Evolutionary conservation across 2,888 invertebrate genomes (phyloP), one percentile per base, ranked within the genome.

Genomic region (Drosophila pegasa): DNA sequence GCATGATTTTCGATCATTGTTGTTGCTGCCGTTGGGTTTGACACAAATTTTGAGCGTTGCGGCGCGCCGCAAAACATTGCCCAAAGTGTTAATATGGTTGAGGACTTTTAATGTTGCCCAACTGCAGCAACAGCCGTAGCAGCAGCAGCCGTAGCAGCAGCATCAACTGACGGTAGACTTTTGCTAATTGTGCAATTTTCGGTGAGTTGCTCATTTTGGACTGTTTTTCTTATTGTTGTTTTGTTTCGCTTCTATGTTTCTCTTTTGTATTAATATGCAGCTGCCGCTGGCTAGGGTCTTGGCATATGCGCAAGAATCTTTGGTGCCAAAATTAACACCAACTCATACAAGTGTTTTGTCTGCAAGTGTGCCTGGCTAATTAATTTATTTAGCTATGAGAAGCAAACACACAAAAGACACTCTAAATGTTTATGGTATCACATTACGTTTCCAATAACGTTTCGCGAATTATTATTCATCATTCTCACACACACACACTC

Each of bases 81-180:
- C 82, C 77, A 87, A 85, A 79, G 84, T 85, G 84, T 81, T 85
- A 85, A 85, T 84, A 84, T 85, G 84, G 87, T 83, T 81, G 87
- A 85, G 87, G 87, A 85, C 84, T 87, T 87, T 87, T 84, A 78
- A 81, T 85, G 58, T 85, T 85, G 81, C 87, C 69, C 84, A 87
- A 84, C 80, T 68, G 65, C 41, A 38, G 9, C 41, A 22, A 40
- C 16, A 27, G 27, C 50, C 45, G 54, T 47, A 16, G 37, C 35
- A 5, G 35, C 31, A 20, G 27, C 18, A 16, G 47, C 18, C 16
- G 45, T 43, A 45, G 41, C 70, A 56, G 58, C 48, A 50, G 45
- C 70, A 56, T 56, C 57, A 41, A 62, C 50, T 58, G 47, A 10
- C 77, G 41, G 59, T 68, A 54, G 75, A 71, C 57, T 75, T 75